Evolutionary conservation across 2,797 vertebrate species (phyloP).

Genomic region (Tamandua tetradactyla): DNA sequence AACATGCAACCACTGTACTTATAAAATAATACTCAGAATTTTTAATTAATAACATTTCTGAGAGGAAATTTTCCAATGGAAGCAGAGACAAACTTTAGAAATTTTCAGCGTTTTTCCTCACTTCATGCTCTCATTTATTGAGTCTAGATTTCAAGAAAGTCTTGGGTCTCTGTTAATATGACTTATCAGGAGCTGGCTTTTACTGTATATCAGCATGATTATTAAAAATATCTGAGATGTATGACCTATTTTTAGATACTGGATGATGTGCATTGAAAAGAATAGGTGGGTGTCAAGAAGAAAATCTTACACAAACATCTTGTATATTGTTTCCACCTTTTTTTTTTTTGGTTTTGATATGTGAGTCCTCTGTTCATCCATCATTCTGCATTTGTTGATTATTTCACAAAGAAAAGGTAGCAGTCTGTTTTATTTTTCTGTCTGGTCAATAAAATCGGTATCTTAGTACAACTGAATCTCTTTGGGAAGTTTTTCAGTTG

Average conservation of each 20-base stretch:
- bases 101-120: not conserved
- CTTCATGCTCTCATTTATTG: not conserved
- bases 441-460: not conserved
- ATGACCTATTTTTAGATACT: fast-evolving
- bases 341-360: not conserved
- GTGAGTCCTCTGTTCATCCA: not conserved
- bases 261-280: not conserved
- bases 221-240: not conserved
- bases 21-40: not conserved
- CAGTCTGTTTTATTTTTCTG: not conserved
- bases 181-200: not conserved
- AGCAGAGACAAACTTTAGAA: not conserved
- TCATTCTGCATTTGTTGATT: not conserved
- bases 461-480: not conserved
- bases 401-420: not conserved
- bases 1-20: not conserved
- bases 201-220: not conserved
- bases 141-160: not conserved
- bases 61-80: not conserved
- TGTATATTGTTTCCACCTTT: not conserved
- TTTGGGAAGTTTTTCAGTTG: not conserved
- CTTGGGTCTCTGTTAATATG: not conserved
- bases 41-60: not conserved
- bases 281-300: not conserved
- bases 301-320: not conserved